A percentile compares a stretch with the other conserved stretches of the same genome.
These are phyloP conservation scores for Nothoprocta perdicaria DNA, from an alignment of 2,113 vertebrate genomes.

Conservation along the genomic window DNA sequence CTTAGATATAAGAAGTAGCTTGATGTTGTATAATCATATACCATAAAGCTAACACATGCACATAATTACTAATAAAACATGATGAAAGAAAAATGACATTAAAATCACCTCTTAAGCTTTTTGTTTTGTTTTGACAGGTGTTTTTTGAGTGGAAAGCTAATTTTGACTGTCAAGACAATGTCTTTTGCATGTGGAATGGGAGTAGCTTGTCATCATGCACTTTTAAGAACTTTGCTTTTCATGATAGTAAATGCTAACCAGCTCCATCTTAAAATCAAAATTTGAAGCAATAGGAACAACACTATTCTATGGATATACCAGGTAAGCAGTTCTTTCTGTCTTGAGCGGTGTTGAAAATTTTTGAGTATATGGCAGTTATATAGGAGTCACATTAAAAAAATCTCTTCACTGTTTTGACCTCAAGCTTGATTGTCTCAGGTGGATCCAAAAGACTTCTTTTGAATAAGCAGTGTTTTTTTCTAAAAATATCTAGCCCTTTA, in stretches of 20 bases:
- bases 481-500: neutral
- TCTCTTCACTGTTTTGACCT: neutral
- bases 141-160: neutral
- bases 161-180: neutral
- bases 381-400: neutral
- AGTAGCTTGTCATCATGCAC: neutral
- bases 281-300: neutral
- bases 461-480: neutral
- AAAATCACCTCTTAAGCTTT: neutral
- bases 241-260: neutral
- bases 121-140: neutral
- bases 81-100: neutral
- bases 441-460: neutral
- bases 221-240: neutral
- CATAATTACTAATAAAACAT: neutral
- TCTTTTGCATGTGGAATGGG: neutral
- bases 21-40: neutral
- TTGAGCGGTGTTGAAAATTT: neutral
- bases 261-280: neutral
- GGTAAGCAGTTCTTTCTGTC: neutral
- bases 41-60: neutral
- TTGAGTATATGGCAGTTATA: neutral
- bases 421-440: neutral
- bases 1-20: neutral
- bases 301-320: neutral